phyloP scores from a whole-genome alignment of 1,140 invertebrate genomes.

The Lasioglossum baleicum region DNA sequence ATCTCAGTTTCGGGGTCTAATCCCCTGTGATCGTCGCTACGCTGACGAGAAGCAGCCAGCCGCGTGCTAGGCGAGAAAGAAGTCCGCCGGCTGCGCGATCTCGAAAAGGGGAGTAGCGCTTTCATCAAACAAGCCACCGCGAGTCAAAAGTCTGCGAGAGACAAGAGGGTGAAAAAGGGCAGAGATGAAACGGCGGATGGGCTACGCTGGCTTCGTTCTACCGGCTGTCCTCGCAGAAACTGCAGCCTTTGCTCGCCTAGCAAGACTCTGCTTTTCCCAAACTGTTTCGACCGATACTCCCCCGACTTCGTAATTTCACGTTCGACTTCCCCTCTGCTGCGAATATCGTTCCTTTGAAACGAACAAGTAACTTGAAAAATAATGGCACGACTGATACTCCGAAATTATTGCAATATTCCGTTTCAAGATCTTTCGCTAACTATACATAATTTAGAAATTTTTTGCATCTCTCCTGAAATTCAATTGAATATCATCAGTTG shows the following conservation, averaged over 20 bases:
- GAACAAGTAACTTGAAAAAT: too few relatives aligned
- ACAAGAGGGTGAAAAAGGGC: constrained; percentile 13
- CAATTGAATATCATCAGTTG: too few relatives aligned
- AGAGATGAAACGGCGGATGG: constrained; percentile 1
- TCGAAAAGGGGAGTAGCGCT: neutral
- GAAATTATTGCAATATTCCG: too few relatives aligned
- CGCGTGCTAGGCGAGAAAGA: neutral
- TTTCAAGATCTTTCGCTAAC: too few relatives aligned
- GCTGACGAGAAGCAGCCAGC: neutral
- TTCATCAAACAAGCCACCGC: constrained; percentile 2
- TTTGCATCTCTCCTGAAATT: too few relatives aligned
- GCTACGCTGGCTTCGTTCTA: neutral
- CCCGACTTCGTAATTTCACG: neutral
- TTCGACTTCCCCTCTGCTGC: neutral
- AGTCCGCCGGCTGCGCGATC: neutral
- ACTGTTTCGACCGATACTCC: neutral
- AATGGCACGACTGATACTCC: too few relatives aligned
- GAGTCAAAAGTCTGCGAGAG: constrained; percentile 1
- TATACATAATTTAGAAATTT: too few relatives aligned
- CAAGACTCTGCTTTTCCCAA: neutral
- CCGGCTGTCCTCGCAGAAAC: neutral
- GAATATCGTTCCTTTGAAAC: neutral
- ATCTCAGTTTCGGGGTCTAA: neutral
- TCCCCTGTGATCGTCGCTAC: neutral
- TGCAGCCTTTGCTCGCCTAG: neutral